Evolutionary conservation across 2,113 vertebrate species (phyloP), one percentile per base, ranked within the genome.

Genomic region (Hippocampus guttulatus): DNA sequence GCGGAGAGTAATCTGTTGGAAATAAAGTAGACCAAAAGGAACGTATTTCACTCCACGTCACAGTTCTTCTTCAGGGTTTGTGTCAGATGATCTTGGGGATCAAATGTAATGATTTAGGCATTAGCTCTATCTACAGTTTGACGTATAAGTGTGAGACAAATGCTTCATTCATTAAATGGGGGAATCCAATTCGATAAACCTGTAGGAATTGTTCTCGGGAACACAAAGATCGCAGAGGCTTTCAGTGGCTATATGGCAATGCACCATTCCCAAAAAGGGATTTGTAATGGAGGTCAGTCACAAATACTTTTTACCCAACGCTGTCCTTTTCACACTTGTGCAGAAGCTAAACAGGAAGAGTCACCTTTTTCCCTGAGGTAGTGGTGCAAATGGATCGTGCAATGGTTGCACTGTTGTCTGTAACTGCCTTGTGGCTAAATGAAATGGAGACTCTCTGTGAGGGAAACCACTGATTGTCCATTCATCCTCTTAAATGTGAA

Each of bases 391-490:
- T 76, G 60, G 70, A 66, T 52, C 23, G 25, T 52, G 47, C 60
- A 68, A 68, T 61, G 8, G 67, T 68, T 58, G 63, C 55, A 73
- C 58, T 71, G 63, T 68, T 60, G 23, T 82, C 67, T 72, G 40
- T 62, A 55, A 76, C 64, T 45, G 43, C 41, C 67, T 81, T 68
- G 61, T 68, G 25, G 52, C 51, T 60, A 62, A 72, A 72, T 16
- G 74, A 78, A 86, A 84, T 72, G 73, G 71, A 81, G 69, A 73
- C 73, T 18, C 47, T 77, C 40, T 76, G 60, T 47, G 49, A 55
- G 45, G 74, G 69, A 85, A 88, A 74, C 60, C 61, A 72, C 68
- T 76, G 72, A 82, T 88, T 67, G 72, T 73, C 79, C 67, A 27
- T 60, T 79, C 71, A 75, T 72, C 68, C 74, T 0, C 10, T 68